Base-by-base conservation (phyloP, 2,888 invertebrate species). In the Agrilus biguttatus region DNA sequence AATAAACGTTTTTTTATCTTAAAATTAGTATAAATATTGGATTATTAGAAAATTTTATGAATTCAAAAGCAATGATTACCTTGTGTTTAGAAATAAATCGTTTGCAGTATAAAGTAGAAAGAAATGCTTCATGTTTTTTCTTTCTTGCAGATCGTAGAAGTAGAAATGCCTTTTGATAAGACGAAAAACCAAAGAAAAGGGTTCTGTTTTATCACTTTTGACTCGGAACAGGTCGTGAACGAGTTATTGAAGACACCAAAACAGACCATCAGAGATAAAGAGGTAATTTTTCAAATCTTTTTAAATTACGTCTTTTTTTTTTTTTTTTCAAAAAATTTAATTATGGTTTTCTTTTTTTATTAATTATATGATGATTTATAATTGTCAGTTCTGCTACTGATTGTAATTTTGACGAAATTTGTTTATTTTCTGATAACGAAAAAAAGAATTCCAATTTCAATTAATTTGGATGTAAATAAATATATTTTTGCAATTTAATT, bases 201-300 rank as follows among this genome's bases (percentile, higher is more conserved):
- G 47, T 96, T 96, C 75, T 95, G 93, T 65, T 96, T 96, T 68
- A 91, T 96, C 64, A 95, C 95, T 52, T 96, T 95, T 61, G 95
- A 96, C 63, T 88, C 88, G 28, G 93, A 93, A 67, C 87, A 89
- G 67, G 86, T 91, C 42, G 92, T 92, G 28, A 89, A 89, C 59
- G 90, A 91, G 65, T 73, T 92, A 41, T 71, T 91, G 47, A 92
- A 90, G 67, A 87, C 86, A 41, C 87, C 91, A 12, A 93, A 92
- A 68, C 92, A 92, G 67, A 86, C 82, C 41, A 91, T 93, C 55
- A 87, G 84, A 53, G 91, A 88, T 53, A 90, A 92, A 70, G 92
- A 93, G 77, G 87, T 85, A 59, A 60, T 70, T 17, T 19, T 37
- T n/a, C n/a, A 2, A 37, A 7, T 17, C n/a, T 10, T 8, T 36